Evolutionary conservation across 35 echinoderm and acorn worm genomes (phyloP).

Genomic region (Eucidaris tribuloides): DNA sequence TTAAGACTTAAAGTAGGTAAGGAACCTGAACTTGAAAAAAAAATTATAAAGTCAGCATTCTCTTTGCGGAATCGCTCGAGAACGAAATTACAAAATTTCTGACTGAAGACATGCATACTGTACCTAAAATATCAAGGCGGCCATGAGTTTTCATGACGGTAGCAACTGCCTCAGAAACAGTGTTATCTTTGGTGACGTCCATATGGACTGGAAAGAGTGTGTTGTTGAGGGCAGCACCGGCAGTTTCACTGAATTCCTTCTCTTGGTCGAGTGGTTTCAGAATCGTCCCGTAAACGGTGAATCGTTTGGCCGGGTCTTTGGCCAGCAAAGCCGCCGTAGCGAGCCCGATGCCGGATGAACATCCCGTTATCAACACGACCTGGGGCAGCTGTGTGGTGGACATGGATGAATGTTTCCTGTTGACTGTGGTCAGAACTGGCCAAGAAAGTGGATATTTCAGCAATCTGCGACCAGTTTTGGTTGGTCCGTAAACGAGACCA

Average conservation of each 20-base stretch:
- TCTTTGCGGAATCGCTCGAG: no score
- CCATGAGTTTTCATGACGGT: background rate
- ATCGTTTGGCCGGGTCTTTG: background rate
- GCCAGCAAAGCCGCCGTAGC: background rate
- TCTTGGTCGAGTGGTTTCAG: background rate
- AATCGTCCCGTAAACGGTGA: background rate
- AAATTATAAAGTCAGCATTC: no score
- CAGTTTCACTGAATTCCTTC: background rate
- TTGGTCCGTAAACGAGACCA: no score
- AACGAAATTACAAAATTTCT: background rate
- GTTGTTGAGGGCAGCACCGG: background rate
- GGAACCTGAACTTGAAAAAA: no score
- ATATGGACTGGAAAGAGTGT: conserved; percentile 1
- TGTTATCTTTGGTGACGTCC: background rate
- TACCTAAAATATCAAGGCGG: background rate
- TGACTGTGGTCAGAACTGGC: no score
- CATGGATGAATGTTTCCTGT: no score
- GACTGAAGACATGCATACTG: background rate
- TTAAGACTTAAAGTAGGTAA: background rate
- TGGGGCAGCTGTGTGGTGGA: no score
- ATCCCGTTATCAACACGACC: background rate
- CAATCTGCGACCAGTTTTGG: no score
- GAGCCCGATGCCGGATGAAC: conserved; percentile 5
- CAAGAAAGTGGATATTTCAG: no score
- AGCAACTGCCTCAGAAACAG: background rate